Evolutionary conservation across 1,140 invertebrate species (phyloP).

Genomic region (Triops longicaudatus): DNA sequence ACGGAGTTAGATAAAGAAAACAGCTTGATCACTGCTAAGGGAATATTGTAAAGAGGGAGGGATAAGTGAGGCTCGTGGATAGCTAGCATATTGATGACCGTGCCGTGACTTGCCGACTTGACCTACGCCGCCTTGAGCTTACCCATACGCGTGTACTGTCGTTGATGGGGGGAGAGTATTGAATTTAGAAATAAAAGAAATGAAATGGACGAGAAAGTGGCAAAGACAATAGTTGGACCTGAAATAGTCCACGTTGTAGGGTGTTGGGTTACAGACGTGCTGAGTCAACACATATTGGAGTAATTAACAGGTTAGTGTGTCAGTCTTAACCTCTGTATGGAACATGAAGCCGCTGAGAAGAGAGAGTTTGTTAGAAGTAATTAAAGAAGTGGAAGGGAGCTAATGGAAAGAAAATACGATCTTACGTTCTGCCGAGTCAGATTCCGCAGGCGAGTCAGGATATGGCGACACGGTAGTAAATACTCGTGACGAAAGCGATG

Average conservation of each 20-base stretch:
- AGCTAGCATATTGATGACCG: slow-evolving; percentile 5
- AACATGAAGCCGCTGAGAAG: neutral
- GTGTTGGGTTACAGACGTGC: neutral
- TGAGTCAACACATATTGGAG: neutral
- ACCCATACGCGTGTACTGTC: neutral
- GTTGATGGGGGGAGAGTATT: neutral
- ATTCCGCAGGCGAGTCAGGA: slow-evolving; percentile 5
- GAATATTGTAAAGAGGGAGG: neutral
- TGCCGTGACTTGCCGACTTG: neutral
- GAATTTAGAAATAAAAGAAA: neutral
- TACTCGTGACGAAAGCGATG: slow-evolving; percentile 1
- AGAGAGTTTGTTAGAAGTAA: neutral
- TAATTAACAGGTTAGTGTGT: slow-evolving; percentile 9
- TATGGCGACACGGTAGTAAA: neutral
- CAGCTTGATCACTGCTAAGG: neutral
- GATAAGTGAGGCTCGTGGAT: neutral
- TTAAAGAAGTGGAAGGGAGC: neutral
- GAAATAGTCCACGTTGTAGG: neutral
- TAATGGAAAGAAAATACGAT: neutral
- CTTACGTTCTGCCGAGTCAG: neutral
- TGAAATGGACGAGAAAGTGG: neutral
- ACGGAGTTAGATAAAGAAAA: neutral
- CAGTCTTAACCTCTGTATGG: neutral
- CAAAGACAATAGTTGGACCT: neutral
- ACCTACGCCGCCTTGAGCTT: neutral